These are phyloP conservation scores for Eupithecia abbreviata DNA, from an alignment of 2,888 invertebrate species.

Conservation along the genomic window DNA sequence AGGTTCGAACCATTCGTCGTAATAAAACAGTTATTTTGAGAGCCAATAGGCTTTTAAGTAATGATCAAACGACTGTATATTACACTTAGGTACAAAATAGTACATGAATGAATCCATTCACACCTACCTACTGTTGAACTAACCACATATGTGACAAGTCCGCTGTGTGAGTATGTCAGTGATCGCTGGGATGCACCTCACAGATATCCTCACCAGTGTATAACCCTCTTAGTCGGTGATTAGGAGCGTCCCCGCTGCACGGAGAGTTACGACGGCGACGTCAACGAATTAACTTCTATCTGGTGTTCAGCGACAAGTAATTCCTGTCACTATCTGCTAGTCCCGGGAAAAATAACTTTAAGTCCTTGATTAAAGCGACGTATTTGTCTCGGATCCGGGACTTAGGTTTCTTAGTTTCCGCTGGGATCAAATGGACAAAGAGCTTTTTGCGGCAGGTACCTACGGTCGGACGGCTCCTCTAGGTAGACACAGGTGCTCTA, in stretches of 20 bases:
- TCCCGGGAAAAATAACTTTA: slow-evolving; percentile 46
- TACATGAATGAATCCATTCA: too few relatives aligned
- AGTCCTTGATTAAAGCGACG: slow-evolving; percentile 47
- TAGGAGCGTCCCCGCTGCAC: slow-evolving; percentile 19
- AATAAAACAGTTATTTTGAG: background rate
- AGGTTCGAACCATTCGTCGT: background rate
- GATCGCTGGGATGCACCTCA: background rate
- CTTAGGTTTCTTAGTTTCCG: slow-evolving; percentile 13
- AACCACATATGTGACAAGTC: too few relatives aligned
- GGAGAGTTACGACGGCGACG: slow-evolving; percentile 32
- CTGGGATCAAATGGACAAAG: slow-evolving; percentile 14
- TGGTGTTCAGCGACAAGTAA: slow-evolving; percentile 39
- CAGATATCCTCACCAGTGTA: background rate
- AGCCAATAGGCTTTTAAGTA: background rate
- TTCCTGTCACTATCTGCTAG: slow-evolving; percentile 40
- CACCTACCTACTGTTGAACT: too few relatives aligned
- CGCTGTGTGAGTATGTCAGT: too few relatives aligned
- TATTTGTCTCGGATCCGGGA: slow-evolving; percentile 43
- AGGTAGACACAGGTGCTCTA: background rate
- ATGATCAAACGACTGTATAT: too few relatives aligned
- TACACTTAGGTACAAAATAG: too few relatives aligned
- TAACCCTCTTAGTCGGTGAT: slow-evolving; percentile 7
- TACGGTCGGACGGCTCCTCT: background rate
- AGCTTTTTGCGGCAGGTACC: background rate
- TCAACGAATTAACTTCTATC: slow-evolving; percentile 41